These are phyloP conservation scores for Engystomops pustulosus DNA, from an alignment of 2,113 vertebrate genomes.

Conservation along the genomic window DNA sequence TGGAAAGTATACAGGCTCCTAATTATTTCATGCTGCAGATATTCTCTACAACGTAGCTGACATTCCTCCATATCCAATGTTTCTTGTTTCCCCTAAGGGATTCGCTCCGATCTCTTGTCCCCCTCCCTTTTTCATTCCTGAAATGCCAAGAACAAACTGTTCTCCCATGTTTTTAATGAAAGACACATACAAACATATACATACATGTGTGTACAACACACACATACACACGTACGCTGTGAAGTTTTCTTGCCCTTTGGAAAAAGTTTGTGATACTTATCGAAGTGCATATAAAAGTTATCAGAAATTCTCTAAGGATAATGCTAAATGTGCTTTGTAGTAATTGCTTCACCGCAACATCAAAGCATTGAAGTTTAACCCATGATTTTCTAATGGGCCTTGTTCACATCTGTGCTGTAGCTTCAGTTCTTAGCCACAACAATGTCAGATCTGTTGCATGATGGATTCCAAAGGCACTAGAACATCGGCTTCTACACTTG, in stretches of 20 bases:
- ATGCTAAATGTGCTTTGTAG: too few species aligned
- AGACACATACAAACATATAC: slow-evolving; percentile 33
- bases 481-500: too few species aligned
- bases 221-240: slow-evolving; percentile 3
- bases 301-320: neutral
- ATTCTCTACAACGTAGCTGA: slow-evolving; percentile 49
- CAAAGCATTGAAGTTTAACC: neutral
- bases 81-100: slow-evolving; percentile 56
- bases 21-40: slow-evolving; percentile 58
- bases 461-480: too few species aligned
- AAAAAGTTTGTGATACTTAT: neutral
- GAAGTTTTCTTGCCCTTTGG: neutral
- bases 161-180: slow-evolving; percentile 48
- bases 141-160: slow-evolving; percentile 60
- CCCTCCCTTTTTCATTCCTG: slow-evolving; percentile 56
- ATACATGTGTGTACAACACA: neutral
- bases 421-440: too few species aligned
- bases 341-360: neutral
- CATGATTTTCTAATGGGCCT: too few species aligned
- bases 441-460: too few species aligned
- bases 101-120: slow-evolving; percentile 31
- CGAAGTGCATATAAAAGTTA: too few species aligned
- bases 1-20: slow-evolving; percentile 39
- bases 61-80: slow-evolving; percentile 54
- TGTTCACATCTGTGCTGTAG: too few species aligned